These are phyloP conservation scores for Bimastos eiseni DNA, from an alignment of 2,888 invertebrate species.

Conservation along the genomic window DNA sequence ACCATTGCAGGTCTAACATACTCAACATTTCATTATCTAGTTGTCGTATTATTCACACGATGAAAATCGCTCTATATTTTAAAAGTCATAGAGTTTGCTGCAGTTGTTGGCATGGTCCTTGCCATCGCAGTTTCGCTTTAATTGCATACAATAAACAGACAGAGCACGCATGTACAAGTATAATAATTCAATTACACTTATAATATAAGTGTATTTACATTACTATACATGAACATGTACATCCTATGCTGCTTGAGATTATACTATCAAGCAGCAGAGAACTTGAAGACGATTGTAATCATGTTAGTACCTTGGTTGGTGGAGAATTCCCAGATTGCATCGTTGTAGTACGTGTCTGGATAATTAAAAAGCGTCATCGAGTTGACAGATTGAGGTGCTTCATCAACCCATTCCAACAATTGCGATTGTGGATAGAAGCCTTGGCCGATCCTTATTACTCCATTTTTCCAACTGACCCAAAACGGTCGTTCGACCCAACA, in stretches of 20 bases:
- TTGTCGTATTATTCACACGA: neutral
- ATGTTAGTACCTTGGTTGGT: neutral
- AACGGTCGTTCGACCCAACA: slow-evolving; percentile 29
- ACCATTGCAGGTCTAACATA: neutral
- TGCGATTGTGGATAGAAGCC: neutral
- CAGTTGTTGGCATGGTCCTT: neutral
- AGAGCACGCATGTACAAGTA: no score
- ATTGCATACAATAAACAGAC: no score
- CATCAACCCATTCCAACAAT: slow-evolving; percentile 23
- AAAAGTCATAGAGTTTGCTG: neutral
- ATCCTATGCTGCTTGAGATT: no score
- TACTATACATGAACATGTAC: no score
- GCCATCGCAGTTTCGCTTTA: no score
- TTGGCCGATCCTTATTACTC: slow-evolving; percentile 26
- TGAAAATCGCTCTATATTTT: neutral
- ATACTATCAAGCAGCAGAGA: no score
- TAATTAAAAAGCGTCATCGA: neutral
- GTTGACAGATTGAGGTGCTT: neutral
- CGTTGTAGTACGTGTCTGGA: neutral
- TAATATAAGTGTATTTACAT: no score
- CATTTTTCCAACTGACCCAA: slow-evolving; percentile 34
- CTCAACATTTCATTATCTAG: neutral
- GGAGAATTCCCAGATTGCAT: slow-evolving; percentile 22
- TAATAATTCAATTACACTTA: no score
- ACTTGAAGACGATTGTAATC: no score